These are phyloP conservation scores for Limosa lapponica DNA, from an alignment of 2,797 vertebrate genomes.

Conservation along the genomic window DNA sequence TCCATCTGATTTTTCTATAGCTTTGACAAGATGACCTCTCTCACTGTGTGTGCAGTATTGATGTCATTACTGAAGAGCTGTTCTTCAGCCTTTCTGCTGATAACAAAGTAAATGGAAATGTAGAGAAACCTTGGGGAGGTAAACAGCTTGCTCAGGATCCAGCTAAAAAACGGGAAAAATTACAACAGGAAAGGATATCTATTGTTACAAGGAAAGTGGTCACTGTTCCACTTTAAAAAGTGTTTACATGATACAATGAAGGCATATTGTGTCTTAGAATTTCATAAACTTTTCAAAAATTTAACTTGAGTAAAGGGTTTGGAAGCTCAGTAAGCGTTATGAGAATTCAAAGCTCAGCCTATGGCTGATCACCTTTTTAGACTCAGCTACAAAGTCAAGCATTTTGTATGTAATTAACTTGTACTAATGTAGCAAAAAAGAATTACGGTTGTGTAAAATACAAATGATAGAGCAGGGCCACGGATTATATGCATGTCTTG, in stretches of 20 bases:
- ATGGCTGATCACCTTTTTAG: not conserved
- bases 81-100: slow-evolving; percentile 69
- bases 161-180: slow-evolving; percentile 27
- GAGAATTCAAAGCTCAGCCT: slow-evolving; percentile 13
- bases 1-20: slow-evolving; percentile 71
- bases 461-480: not conserved
- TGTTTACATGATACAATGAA: not conserved
- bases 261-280: not conserved
- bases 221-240: not conserved
- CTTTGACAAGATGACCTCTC: slow-evolving; percentile 77
- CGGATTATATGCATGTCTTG: not conserved
- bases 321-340: not conserved
- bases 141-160: slow-evolving; percentile 68
- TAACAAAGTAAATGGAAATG: slow-evolving; percentile 78
- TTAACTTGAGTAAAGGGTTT: not conserved
- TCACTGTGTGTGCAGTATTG: slow-evolving; percentile 66
- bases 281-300: not conserved
- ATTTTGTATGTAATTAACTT: slow-evolving; percentile 10
- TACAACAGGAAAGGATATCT: slow-evolving; percentile 6
- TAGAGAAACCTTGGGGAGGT: slow-evolving; percentile 62
- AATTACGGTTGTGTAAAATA: not conserved
- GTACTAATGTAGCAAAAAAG: not conserved
- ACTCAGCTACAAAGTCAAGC: not conserved
- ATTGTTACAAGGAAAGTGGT: not conserved
- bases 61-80: slow-evolving; percentile 73